A percentile compares a stretch with the other conserved stretches of the same genome.
Evolutionary conservation across 2,888 invertebrate species (phyloP).

Genomic region (Drosophila conformis): DNA sequence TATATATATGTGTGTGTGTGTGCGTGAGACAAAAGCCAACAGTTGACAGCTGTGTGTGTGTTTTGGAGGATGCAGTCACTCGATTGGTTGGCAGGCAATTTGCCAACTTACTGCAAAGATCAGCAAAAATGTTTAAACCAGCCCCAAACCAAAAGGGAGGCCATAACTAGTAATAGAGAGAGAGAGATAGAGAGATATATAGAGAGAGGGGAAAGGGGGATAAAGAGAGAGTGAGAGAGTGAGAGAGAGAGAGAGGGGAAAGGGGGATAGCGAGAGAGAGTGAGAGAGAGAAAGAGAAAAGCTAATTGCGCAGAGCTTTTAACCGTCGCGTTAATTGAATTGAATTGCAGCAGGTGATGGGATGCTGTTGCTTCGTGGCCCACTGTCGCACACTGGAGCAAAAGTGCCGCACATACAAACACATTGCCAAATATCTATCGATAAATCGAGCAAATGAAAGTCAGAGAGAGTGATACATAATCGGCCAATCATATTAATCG

Average conservation of each 20-base stretch:
- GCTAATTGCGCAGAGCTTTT: conserved; percentile 67
- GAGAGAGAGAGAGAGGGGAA: neutral
- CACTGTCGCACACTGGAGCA: conserved; percentile 43
- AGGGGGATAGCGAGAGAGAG: too few species aligned
- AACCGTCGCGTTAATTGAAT: conserved; percentile 73
- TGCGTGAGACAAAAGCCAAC: conserved; percentile 64
- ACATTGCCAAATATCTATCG: neutral
- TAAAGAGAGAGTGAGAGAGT: too few species aligned
- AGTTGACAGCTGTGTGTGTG: conserved; percentile 65
- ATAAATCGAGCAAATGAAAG: neutral
- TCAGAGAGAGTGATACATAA: neutral
- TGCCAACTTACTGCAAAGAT: conserved; percentile 80
- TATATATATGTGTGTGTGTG: conserved; percentile 29
- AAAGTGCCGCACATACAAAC: neutral
- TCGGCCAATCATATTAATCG: neutral
- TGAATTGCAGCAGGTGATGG: conserved; percentile 62
- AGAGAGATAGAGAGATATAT: too few species aligned
- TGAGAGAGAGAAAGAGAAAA: conserved; percentile 27
- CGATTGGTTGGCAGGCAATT: conserved; percentile 74
- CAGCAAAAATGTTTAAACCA: conserved; percentile 66
- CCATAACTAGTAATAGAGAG: neutral
- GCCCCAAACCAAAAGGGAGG: conserved; percentile 2
- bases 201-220: too few species aligned
- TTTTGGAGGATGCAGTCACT: conserved; percentile 43
- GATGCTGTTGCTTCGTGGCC: conserved; percentile 16